phyloP scores from a whole-genome alignment of 2,113 vertebrate species.

The Cichladusa arquata region DNA sequence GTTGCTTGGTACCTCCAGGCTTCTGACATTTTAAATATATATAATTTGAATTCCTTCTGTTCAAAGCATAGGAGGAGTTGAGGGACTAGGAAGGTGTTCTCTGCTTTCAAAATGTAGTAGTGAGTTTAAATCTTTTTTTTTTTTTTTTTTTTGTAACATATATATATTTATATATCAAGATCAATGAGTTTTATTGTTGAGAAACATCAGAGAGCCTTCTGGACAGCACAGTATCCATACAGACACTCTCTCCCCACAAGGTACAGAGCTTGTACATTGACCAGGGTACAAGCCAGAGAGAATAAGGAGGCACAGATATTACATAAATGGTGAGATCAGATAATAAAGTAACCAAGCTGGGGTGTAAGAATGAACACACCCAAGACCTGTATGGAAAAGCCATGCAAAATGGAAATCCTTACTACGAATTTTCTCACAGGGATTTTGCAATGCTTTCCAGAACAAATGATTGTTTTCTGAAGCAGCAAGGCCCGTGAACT shows the following conservation, averaged over 20 bases:
- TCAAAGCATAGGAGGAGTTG: neutral
- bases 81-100: neutral
- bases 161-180: neutral
- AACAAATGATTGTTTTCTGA: neutral
- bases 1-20: neutral
- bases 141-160: neutral
- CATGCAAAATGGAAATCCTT: neutral
- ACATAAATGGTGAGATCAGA: neutral
- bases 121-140: neutral
- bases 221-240: neutral
- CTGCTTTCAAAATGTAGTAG: neutral
- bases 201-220: neutral
- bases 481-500: neutral
- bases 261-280: neutral
- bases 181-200: neutral
- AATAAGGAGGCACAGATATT: neutral
- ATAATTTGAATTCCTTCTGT: neutral
- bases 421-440: neutral
- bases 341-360: rapidly evolving
- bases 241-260: neutral
- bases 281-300: neutral
- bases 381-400: neutral
- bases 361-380: neutral
- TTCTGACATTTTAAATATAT: neutral
- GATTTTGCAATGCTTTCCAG: neutral